These are phyloP conservation scores for Protonemura montana DNA, from an alignment of 2,888 invertebrate species.

Conservation along the genomic window DNA sequence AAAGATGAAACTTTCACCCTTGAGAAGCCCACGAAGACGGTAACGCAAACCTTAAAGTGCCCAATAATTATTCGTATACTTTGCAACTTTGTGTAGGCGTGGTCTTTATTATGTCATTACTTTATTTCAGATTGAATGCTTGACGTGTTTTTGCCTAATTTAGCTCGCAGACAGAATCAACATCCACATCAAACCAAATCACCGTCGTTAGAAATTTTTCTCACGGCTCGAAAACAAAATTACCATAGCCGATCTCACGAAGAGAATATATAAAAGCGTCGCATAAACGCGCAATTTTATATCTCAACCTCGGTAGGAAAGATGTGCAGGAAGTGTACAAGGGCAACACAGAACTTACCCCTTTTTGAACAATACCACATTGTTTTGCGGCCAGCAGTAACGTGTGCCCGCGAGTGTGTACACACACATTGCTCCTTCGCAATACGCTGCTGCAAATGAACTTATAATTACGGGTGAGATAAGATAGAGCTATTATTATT, in stretches of 20 bases:
- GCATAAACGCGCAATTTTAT: background rate
- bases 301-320: background rate
- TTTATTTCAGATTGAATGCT: too few species aligned
- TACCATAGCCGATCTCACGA: background rate
- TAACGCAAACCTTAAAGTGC: background rate
- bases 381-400: background rate
- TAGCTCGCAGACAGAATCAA: background rate
- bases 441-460: constrained; percentile 26
- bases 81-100: too few species aligned
- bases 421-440: background rate
- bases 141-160: too few species aligned
- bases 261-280: background rate
- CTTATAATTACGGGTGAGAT: constrained; percentile 36
- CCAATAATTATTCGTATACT: too few species aligned
- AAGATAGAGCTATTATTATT: constrained; percentile 31
- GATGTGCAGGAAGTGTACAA: background rate
- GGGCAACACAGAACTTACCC: background rate
- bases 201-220: background rate
- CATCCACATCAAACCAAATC: background rate
- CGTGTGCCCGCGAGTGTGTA: background rate
- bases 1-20: background rate
- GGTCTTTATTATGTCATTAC: too few species aligned
- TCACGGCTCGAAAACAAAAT: background rate
- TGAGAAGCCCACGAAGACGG: background rate
- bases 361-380: background rate